Base-by-base conservation (phyloP, 1,140 invertebrate genomes). In the Microvelia longipes region DNA sequence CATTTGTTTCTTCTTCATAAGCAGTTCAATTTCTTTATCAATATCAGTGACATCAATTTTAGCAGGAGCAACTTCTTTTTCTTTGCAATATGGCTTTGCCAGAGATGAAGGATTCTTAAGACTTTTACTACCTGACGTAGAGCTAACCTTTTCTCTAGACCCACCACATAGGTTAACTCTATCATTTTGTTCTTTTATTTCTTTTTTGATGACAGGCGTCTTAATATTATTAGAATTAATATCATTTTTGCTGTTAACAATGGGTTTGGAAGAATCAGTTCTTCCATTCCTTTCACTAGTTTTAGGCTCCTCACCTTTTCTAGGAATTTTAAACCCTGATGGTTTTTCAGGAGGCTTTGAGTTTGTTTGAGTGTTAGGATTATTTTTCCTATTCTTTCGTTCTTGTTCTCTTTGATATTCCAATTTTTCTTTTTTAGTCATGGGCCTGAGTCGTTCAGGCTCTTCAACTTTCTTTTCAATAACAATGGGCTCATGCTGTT, bases 371-470 rank as follows among this genome's bases (percentile, higher is more conserved):
- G 72, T 75, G 13, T 76, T 73, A 0, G 35, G 35, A 19, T 50
- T 50, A 19, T 50, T 50, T 50, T 50, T 50, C 35, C 71, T 70
- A 61, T 72, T 69, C 70, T 64, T 29, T 14, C 68, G 60, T 14
- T 28, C 28, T 2, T n/a, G 50, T 73, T 85, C 83, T 72, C 80
- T 80, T 74, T 89, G 84, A 76, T 85, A 84, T 76, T 92, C 89
- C 63, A 82, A 82, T 74, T 86, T 90, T 75, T 94, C 90, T 73
- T 87, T 90, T 71, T 90, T 89, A 0, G 92, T 93, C 82, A 93
- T 87, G 5, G 0, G 84, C 79, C 78, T 75, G 5, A 0, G 84
- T 79, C 78, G 75, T 64, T 86, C 78, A 73, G 82, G 81, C 26
- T 78, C 77, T 77, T 86, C 86, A 29, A 27, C 60, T 14, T 35